Conservation (phyloP, 2,113 vertebrate species). For the pig (Sus scrofa) region T2T-Sscrofa CM000820.6:131107501-131108000, state of each 20-base stretch:
- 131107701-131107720: background rate
- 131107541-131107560: background rate
- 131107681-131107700: too few relatives aligned
- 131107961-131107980: too few relatives aligned
- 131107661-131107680: background rate
- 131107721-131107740: background rate
- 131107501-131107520: background rate
- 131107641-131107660: background rate
- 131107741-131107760: background rate
- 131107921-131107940: background rate
- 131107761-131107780: background rate
- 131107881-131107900: background rate
- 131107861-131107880: background rate
- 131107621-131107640: background rate
- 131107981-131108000: too few relatives aligned
- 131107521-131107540: background rate
- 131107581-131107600: background rate
- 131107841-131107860: background rate
- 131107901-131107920: fast-evolving
- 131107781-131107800: background rate
- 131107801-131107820: background rate
- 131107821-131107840: background rate
- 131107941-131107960: background rate
- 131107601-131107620: background rate
- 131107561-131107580: background rate